Conservation (phyloP, 1,140 invertebrate species). For the Tetraneura akinire region DNA sequence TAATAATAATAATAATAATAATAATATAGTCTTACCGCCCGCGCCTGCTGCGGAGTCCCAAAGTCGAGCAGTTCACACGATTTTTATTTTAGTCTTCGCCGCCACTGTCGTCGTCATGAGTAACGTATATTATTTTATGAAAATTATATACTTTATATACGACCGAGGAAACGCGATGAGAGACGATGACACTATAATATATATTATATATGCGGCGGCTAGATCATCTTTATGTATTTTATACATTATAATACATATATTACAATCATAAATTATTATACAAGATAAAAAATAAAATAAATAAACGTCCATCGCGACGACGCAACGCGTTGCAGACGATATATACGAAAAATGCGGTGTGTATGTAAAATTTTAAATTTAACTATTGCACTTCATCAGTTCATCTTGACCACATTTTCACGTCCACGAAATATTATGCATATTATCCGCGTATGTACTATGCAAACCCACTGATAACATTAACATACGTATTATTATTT, state of each 20-base stretch:
- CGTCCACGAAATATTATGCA: too few species aligned
- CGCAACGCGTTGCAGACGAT: too few species aligned
- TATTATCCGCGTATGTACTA: too few species aligned
- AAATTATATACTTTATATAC: neutral
- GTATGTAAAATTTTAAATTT: too few species aligned
- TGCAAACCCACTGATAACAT: too few species aligned
- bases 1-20: too few species aligned
- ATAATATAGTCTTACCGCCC: neutral
- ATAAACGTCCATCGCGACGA: neutral
- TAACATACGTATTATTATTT: too few species aligned
- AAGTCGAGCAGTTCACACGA: slow-evolving; percentile 28
- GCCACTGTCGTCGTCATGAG: neutral
- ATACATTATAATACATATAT: neutral
- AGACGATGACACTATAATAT: neutral
- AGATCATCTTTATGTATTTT: neutral
- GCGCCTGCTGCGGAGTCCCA: too few species aligned
- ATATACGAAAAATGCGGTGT: too few species aligned
- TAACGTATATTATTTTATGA: slow-evolving; percentile 11
- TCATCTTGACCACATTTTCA: too few species aligned
- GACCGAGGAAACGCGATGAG: slow-evolving; percentile 9
- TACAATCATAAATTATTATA: neutral
- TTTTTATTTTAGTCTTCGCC: neutral
- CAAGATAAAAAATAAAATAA: neutral
- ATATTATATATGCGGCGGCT: neutral
- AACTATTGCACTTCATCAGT: too few species aligned